phyloP scores from a whole-genome alignment of 1,140 invertebrate genomes.

The Hypothenemus hampei region DNA sequence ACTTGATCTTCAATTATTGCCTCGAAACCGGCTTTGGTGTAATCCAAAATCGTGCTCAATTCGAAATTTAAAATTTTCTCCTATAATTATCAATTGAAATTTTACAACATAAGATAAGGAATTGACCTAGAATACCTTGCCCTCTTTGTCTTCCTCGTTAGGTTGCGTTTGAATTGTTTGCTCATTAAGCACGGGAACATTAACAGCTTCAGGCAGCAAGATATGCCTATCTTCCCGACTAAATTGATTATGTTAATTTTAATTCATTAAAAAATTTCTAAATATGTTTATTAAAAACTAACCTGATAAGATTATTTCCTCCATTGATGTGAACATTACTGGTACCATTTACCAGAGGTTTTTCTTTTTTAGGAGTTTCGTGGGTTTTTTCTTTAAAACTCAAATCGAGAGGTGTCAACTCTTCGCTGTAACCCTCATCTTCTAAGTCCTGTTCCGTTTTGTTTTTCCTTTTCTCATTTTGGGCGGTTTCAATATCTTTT shows the following conservation, averaged over 20 bases:
- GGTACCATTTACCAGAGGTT: constrained; percentile 26
- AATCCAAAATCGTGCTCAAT: constrained; percentile 76
- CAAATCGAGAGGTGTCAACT: constrained; percentile 7
- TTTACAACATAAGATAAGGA: background rate
- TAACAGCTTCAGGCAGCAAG: constrained; percentile 53
- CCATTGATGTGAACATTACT: constrained; percentile 44
- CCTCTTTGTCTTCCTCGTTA: constrained; percentile 29
- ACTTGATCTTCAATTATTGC: constrained; percentile 96
- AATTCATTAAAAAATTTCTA: background rate
- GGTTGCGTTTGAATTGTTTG: constrained; percentile 39
- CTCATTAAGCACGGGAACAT: constrained; percentile 8
- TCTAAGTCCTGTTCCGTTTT: constrained; percentile 49
- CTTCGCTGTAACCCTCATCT: constrained; percentile 41
- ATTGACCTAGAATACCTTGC: constrained; percentile 7
- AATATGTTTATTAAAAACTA: background rate
- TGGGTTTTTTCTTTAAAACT: constrained; percentile 9
- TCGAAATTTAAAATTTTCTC: constrained; percentile 63
- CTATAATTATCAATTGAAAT: constrained; percentile 32
- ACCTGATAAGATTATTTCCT: constrained; percentile 23
- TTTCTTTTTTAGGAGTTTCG: background rate
- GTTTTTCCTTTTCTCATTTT: constrained; percentile 49
- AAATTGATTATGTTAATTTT: background rate
- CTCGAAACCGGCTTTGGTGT: constrained; percentile 81
- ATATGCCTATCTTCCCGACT: constrained; percentile 59
- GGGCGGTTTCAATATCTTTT: constrained; percentile 71